Evolutionary conservation across 2,888 invertebrate genomes (phyloP).

Genomic region (Nasonia oneida): DNA sequence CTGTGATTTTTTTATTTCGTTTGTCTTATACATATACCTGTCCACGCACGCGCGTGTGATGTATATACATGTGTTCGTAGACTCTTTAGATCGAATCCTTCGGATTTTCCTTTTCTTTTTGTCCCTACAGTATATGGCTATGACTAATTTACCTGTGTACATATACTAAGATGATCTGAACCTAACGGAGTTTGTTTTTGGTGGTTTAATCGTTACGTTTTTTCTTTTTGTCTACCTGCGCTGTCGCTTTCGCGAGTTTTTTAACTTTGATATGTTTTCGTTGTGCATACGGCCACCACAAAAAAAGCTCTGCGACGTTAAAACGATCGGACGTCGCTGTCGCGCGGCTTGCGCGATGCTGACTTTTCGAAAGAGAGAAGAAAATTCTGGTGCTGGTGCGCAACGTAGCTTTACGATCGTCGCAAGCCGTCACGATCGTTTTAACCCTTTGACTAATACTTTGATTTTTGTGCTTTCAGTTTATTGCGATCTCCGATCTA

Average conservation of each 20-base stretch:
- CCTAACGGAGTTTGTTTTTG: constrained; percentile 49
- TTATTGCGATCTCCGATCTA: constrained; percentile 66
- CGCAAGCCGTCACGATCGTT: constrained; percentile 65
- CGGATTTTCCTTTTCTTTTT: constrained; percentile 16
- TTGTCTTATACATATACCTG: background rate
- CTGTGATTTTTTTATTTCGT: constrained; percentile 6
- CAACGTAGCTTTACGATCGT: background rate
- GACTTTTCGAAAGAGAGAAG: background rate
- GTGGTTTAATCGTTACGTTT: constrained; percentile 11
- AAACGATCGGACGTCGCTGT: constrained; percentile 17
- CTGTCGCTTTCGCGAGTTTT: background rate
- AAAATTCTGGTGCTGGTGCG: background rate
- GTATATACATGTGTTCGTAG: background rate
- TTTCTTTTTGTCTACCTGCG: background rate
- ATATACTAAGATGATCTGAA: constrained; percentile 2
- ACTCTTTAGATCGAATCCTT: constrained; percentile 10
- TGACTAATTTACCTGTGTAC: constrained; percentile 27
- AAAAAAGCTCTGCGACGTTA: constrained; percentile 50
- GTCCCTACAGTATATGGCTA: background rate
- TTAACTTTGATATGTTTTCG: background rate
- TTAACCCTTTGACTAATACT: constrained; percentile 70
- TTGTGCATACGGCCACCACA: constrained; percentile 39
- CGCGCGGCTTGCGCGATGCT: constrained; percentile 42
- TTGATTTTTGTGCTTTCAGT: constrained; percentile 75
- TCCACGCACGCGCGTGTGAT: background rate